Conservation (phyloP, 2,888 invertebrate species). For the Ectemnius lituratus region DNA sequence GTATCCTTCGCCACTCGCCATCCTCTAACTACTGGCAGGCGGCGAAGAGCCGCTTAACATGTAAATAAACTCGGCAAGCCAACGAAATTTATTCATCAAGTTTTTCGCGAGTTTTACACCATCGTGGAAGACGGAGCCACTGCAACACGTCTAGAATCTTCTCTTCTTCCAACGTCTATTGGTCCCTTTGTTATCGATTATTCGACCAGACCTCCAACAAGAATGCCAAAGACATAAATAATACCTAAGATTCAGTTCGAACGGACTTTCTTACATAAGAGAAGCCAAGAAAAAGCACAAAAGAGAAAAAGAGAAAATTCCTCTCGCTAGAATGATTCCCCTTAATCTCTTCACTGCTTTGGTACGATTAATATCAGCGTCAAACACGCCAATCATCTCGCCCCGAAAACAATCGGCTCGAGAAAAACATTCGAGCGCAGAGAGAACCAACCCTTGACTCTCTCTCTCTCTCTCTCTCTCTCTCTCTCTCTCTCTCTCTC, state of each 20-base stretch:
- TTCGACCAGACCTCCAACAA: background rate
- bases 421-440: background rate
- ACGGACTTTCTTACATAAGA: background rate
- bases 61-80: background rate
- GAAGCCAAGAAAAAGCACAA: background rate
- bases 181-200: background rate
- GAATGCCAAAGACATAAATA: background rate
- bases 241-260: background rate
- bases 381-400: slow-evolving; percentile 1
- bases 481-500: background rate
- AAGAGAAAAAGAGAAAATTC: background rate
- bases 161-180: too few relatives aligned
- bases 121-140: background rate
- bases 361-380: slow-evolving; percentile 1
- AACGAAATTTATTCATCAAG: slow-evolving; percentile 7
- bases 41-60: background rate
- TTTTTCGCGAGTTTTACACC: background rate
- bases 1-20: slow-evolving; percentile 14
- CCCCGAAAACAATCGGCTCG: background rate
- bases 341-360: background rate
- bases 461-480: background rate
- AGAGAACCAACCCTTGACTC: background rate
- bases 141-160: too few relatives aligned
- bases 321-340: background rate
- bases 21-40: slow-evolving; percentile 7